Base-by-base conservation (phyloP, 2,113 vertebrate genomes). In the Bufo bufo region DNA sequence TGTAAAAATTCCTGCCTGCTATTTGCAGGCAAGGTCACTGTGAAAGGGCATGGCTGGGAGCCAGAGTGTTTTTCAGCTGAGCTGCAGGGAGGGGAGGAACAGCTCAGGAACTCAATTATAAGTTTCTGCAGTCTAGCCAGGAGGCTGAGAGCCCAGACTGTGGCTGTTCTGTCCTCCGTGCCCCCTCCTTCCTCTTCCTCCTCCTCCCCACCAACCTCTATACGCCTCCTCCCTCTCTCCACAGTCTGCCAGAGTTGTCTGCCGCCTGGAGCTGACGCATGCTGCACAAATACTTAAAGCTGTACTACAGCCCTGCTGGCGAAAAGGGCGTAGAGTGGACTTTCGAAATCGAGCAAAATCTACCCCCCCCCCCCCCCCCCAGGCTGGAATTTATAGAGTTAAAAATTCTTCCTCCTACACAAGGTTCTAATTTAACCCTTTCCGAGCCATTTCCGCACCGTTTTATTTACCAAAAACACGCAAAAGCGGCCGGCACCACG, bases 91-190 rank as follows among this genome's bases (percentile, higher is more conserved):
- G 95, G 95, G 94, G 95, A 94, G 94, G 91, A 92, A 93, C 91
- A 94, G 92, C 95, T 95, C 96, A 95, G 95, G 95, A 96, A 95
- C 96, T 95, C 97, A 96, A 96, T 97, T 96, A 97, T 94, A 97
- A 98, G 97, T 97, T 97, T 96, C 96, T 96, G 93, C 97, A 95
- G 95, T 96, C 95, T 96, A 96, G 96, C 96, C 95, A 96, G 95
- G 94, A 97, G 96, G 96, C 96, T 96, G 95, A 93, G 94, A 96
- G 96, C 95, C 95, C 95, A 97, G 97, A 97, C 96, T 96, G 95
- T 71, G 96, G 97, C 95, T 97, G 96, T 94, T 93, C 93, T 89
- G 89, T 89, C 91, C 92, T 91, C 91, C 75, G 86, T n/a, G 20
- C 90, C 74, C 91, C 87, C 91, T 90, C 90, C 86, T 91, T 89